Conservation (phyloP, 2,888 invertebrate species). For the Stegophylla sp. region DNA sequence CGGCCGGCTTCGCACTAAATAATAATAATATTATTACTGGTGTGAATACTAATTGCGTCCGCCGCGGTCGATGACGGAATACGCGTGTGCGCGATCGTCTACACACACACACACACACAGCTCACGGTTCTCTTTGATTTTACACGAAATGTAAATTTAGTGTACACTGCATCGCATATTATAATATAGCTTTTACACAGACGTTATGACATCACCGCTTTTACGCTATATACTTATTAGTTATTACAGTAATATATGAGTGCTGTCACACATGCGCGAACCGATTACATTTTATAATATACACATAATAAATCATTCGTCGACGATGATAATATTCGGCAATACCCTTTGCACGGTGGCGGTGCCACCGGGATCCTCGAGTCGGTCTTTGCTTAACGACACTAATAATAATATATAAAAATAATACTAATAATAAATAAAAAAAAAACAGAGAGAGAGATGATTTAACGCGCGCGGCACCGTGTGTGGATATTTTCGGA, state of each 20-base stretch:
- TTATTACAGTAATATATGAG: neutral
- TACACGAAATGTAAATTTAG: neutral
- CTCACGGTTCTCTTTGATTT: neutral
- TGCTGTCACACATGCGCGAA: neutral
- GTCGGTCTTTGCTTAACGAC: too few species aligned
- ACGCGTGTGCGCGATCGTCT: neutral
- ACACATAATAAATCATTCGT: constrained; percentile 48
- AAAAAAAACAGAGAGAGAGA: too few species aligned
- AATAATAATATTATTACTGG: constrained; percentile 29
- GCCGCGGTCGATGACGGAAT: constrained; percentile 37
- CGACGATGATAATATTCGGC: constrained; percentile 20
- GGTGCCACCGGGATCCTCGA: too few species aligned
- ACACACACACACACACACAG: neutral
- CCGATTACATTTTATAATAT: too few species aligned
- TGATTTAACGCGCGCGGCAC: too few species aligned
- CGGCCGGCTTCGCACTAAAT: neutral
- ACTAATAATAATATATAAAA: too few species aligned
- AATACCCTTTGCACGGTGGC: neutral
- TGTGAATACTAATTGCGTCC: constrained; percentile 41
- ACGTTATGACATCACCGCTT: too few species aligned
- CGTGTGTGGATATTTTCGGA: too few species aligned
- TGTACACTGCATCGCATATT: neutral
- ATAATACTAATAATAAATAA: too few species aligned
- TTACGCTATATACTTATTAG: too few species aligned
- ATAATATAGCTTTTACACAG: too few species aligned